Conservation (phyloP, 2,113 vertebrate species). For the Polyodon spathula region DNA sequence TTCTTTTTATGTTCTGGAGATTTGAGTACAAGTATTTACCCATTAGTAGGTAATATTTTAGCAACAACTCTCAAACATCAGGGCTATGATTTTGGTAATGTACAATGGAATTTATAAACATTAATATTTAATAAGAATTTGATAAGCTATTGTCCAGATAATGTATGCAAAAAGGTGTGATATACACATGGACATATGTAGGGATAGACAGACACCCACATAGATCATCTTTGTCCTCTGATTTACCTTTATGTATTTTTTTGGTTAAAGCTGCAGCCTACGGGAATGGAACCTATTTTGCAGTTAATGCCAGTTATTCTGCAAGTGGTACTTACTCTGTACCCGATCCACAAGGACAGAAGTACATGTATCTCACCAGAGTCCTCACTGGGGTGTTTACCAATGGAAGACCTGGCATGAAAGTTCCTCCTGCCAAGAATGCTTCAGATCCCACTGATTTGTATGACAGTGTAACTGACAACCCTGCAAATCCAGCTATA, state of each 20-base stretch:
- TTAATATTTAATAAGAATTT: too few species aligned
- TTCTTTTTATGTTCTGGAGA: not conserved
- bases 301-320: conserved; percentile 57
- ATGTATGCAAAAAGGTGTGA: too few species aligned
- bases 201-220: too few species aligned
- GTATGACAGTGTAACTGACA: conserved; percentile 65
- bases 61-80: too few species aligned
- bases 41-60: too few species aligned
- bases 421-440: conserved; percentile 48
- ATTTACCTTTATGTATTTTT: not conserved
- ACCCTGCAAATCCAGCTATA: conserved; percentile 22
- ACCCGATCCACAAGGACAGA: conserved; percentile 39
- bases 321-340: conserved; percentile 42
- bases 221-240: too few species aligned
- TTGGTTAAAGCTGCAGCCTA: conserved; percentile 45
- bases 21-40: not conserved
- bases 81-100: too few species aligned
- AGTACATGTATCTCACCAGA: conserved; percentile 60
- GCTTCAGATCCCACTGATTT: conserved; percentile 13
- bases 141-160: too few species aligned
- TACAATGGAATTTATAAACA: too few species aligned
- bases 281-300: conserved; percentile 75
- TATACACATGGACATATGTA: too few species aligned
- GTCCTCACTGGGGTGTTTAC: conserved; percentile 65
- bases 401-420: conserved; percentile 12